Percentiles rank a stretch among this genome's conserved stretches.
phyloP scores from a whole-genome alignment of 2,113 vertebrate species.

The Microtus ochrogaster region DNA sequence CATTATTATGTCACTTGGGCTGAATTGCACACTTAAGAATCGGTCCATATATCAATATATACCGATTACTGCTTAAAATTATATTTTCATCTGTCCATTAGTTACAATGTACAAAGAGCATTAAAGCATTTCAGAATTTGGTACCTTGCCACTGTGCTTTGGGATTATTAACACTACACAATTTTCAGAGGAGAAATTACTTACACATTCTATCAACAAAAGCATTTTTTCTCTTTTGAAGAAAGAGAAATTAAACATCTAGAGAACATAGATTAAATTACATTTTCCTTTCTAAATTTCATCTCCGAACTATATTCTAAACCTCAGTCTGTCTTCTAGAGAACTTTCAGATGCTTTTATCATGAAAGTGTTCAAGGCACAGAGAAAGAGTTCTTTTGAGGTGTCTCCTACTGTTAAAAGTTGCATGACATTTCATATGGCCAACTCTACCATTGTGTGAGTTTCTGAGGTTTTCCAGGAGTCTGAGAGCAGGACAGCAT shows the following conservation, averaged over 20 bases:
- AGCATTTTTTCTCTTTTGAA: too few relatives aligned
- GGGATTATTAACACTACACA: background rate
- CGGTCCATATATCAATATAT: background rate
- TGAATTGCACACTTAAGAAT: background rate
- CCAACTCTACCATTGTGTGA: background rate
- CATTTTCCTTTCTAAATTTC: background rate
- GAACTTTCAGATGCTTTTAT: background rate
- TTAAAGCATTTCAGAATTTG: background rate
- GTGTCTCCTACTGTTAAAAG: background rate
- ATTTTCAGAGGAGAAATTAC: background rate
- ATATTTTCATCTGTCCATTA: background rate
- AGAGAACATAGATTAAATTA: too few relatives aligned
- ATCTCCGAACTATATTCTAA: background rate
- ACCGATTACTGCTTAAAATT: background rate
- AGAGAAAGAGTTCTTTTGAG: background rate
- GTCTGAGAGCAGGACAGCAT: background rate
- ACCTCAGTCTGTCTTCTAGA: background rate
- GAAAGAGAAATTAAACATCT: background rate
- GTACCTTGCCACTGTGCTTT: background rate
- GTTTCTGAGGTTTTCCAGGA: background rate
- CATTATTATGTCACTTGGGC: background rate
- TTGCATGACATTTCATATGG: background rate
- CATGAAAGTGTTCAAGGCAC: background rate
- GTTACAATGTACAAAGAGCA: too few relatives aligned
- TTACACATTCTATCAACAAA: background rate